A percentile compares a stretch with the other conserved stretches of the same genome.
These are phyloP conservation scores for Peromyscus polionotus DNA, from an alignment of 2,113 vertebrate species.

Conservation along the genomic window DNA sequence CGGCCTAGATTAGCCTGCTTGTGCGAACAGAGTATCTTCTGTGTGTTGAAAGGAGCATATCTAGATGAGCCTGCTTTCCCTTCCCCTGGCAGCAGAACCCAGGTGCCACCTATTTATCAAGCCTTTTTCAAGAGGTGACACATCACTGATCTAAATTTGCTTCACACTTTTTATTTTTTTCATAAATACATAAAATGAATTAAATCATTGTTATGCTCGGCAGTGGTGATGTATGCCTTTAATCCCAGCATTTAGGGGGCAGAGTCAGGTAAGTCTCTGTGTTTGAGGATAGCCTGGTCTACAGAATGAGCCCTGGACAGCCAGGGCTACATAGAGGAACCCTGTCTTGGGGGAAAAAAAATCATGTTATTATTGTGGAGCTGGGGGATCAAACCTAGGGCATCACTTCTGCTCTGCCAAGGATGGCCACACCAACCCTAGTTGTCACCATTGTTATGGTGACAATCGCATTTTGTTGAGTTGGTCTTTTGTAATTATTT, in stretches of 20 bases:
- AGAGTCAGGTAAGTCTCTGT: too few relatives aligned
- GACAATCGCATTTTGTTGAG: neutral
- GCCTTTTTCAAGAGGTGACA: neutral
- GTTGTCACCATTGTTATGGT: neutral
- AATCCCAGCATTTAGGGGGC: too few relatives aligned
- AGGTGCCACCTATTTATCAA: neutral
- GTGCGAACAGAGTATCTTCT: neutral
- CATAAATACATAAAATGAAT: neutral
- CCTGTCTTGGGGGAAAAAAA: neutral
- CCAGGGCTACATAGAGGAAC: neutral
- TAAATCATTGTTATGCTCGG: neutral
- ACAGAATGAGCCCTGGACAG: neutral
- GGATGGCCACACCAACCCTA: neutral
- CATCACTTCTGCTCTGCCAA: neutral
- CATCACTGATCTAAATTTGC: neutral
- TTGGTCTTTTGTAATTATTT: neutral
- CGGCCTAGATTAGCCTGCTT: neutral
- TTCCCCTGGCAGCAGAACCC: too few relatives aligned
- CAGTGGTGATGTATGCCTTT: too few relatives aligned
- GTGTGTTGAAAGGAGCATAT: neutral
- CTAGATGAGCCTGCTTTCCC: neutral
- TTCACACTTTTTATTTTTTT: neutral
- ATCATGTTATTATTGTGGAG: too few relatives aligned
- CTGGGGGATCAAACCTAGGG: neutral
- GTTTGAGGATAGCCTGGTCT: neutral